Conservation (phyloP, 2,888 invertebrate genomes). For the Cordilura impudica region DNA sequence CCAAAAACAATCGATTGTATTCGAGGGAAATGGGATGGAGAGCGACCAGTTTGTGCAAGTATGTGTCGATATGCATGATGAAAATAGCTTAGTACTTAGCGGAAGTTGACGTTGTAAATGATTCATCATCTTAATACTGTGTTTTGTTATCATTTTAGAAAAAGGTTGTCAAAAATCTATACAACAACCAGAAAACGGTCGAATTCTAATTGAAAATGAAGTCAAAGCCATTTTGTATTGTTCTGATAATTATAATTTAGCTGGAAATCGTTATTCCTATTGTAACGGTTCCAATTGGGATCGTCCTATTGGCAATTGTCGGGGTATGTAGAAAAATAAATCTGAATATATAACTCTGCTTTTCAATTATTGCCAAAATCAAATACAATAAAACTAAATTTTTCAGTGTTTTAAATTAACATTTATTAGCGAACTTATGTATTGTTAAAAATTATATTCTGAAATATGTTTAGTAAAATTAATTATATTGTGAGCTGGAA, state of each 20-base stretch:
- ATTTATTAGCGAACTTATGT: too few species aligned
- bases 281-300: slow-evolving; percentile 88
- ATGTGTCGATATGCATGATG: slow-evolving; percentile 74
- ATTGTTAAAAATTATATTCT: too few species aligned
- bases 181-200: slow-evolving; percentile 79
- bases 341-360: neutral
- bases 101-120: neutral
- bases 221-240: slow-evolving; percentile 84
- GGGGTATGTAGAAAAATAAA: slow-evolving; percentile 62
- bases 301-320: slow-evolving; percentile 82
- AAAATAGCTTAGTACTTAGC: neutral
- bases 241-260: slow-evolving; percentile 81
- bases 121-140: neutral
- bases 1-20: slow-evolving; percentile 68
- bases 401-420: too few species aligned
- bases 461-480: too few species aligned
- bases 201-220: slow-evolving; percentile 78
- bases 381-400: too few species aligned
- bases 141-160: slow-evolving; percentile 76
- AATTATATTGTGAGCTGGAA: too few species aligned
- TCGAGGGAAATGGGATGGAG: slow-evolving; percentile 84
- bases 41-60: slow-evolving; percentile 86
- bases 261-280: slow-evolving; percentile 82
- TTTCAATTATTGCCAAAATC: too few species aligned
- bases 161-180: slow-evolving; percentile 80